Evolutionary conservation across 2,113 vertebrate genomes (phyloP).

Genomic region (Chinchilla lanigera): DNA sequence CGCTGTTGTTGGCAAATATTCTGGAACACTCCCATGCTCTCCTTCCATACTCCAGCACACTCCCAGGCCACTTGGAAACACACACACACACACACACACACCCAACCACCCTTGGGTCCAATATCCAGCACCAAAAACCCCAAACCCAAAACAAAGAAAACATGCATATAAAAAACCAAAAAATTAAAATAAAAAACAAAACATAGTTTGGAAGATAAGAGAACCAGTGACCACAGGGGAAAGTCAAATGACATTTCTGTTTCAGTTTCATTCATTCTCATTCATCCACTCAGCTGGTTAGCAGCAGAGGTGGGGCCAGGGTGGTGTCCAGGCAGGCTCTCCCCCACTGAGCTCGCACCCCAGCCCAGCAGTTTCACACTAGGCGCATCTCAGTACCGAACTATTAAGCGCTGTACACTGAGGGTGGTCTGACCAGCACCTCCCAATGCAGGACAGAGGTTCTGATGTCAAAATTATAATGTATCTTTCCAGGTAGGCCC

Average conservation of each 20-base stretch:
- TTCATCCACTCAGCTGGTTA: background rate
- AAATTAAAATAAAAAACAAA: background rate
- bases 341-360: background rate
- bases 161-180: background rate
- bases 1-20: background rate
- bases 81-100: background rate
- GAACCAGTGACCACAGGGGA: background rate
- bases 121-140: background rate
- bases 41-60: background rate
- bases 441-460: background rate
- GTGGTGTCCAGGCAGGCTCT: background rate
- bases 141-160: background rate
- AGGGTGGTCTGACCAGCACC: background rate
- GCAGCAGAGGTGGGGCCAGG: background rate
- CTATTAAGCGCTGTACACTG: background rate
- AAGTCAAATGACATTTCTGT: background rate
- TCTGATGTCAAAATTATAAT: background rate
- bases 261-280: background rate
- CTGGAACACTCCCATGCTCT: background rate
- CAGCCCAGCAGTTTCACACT: background rate
- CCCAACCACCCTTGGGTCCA: background rate
- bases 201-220: background rate
- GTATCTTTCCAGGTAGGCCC: background rate
- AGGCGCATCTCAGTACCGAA: background rate
- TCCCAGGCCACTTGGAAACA: background rate